Evolutionary conservation across 2,797 vertebrate species (phyloP).

Genomic region (Xenentodon cancila): DNA sequence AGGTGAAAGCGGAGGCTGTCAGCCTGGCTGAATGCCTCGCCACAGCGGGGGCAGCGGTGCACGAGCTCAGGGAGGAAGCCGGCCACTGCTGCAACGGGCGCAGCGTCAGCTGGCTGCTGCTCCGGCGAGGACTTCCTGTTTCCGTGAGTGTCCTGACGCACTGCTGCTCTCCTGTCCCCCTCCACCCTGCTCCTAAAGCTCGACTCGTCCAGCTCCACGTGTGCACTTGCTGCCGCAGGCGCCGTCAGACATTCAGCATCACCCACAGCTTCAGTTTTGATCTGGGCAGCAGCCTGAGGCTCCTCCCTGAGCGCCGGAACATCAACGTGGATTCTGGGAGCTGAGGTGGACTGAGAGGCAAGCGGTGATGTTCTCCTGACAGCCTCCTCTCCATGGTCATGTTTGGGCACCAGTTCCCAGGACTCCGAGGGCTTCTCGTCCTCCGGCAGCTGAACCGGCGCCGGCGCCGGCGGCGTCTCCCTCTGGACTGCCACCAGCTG

Average conservation of each 20-base stretch:
- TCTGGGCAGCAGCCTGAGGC: neutral
- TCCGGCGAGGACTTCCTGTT: slow-evolving; percentile 22
- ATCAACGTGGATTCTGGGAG: slow-evolving; percentile 4
- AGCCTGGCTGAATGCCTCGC: slow-evolving; percentile 71
- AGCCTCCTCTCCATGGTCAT: slow-evolving; percentile 20
- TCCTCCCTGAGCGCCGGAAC: slow-evolving; percentile 22
- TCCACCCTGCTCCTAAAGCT: slow-evolving; percentile 2
- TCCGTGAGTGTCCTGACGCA: neutral
- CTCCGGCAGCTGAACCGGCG: neutral
- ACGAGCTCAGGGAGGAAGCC: slow-evolving; percentile 31
- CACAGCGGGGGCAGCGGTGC: slow-evolving; percentile 77
- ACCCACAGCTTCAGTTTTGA: slow-evolving; percentile 75
- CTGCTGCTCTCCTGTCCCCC: neutral
- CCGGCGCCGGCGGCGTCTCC: neutral
- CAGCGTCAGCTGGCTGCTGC: neutral
- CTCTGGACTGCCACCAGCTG: slow-evolving; percentile 21
- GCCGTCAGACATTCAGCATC: slow-evolving; percentile 33
- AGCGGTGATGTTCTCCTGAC: slow-evolving; percentile 6
- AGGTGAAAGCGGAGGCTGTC: slow-evolving; percentile 73
- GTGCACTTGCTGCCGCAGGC: neutral
- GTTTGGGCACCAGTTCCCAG: slow-evolving; percentile 42
- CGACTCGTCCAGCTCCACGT: neutral
- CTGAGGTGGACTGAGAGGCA: slow-evolving; percentile 7
- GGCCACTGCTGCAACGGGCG: accelerated
- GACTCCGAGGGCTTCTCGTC: slow-evolving; percentile 27